Base-by-base conservation (phyloP, 1,140 invertebrate genomes). In the Hylyphantes graminicola region DNA sequence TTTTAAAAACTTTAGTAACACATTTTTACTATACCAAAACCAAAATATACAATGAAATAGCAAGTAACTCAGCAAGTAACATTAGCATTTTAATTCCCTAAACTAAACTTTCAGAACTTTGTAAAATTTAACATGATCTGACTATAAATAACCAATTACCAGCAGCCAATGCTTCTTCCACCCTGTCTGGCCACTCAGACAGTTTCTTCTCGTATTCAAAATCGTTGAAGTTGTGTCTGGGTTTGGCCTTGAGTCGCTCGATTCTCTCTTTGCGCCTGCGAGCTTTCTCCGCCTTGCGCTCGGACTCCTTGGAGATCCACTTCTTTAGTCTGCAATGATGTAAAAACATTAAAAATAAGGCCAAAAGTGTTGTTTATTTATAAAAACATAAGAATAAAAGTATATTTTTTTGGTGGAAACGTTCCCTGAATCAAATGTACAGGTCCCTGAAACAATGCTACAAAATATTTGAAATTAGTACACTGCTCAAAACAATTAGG, bases 221-320 rank as follows among this genome's bases (percentile, higher is more conserved):
- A 89, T 96, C 95, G 86, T 94, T 93, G 88, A 90, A 90, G 21
- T 89, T 89, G 83, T 90, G 85, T 81, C 74, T 87, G 78, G 78
- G 77, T 54, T 55, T 64, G 19, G 59, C 63, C 21, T 74, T 78
- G 0, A 97, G 88, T 87, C 93, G 93, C 88, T 95, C 94, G 19
- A 97, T 88, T 89, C 96, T 96, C 83, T 93, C 94, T 86, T 94
- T 93, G 87, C 94, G 95, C 10, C 93, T 90, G 85, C 95, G 93
- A 35, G 92, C 92, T 54, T 88, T 87, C 86, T 92, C 91, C 79
- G 87, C 80, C 87, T 98, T 94, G 57, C 94, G 90, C 35, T 96
- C 94, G 50, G 92, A 92, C 89, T 97, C 94, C 86, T 95, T 95
- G 10, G 94, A 93, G 53, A 98, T 92, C 96, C 96, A 98, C 68